These are phyloP conservation scores for Sphecodes monilicornis DNA, from an alignment of 2,888 invertebrate genomes.

Conservation along the genomic window DNA sequence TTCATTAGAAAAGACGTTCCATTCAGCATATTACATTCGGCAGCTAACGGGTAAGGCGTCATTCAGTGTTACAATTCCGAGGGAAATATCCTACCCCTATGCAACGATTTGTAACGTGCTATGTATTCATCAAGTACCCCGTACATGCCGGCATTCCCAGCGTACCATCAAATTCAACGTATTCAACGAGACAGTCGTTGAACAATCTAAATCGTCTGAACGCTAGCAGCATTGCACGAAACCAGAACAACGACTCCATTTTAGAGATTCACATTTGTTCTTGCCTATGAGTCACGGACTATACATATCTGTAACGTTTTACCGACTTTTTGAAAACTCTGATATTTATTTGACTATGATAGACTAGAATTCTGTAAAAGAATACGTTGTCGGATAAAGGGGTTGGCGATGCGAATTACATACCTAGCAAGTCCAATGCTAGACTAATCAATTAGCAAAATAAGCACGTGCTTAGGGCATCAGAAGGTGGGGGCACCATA, in stretches of 20 bases:
- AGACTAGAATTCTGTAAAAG: not conserved
- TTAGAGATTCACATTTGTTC: slow-evolving; percentile 27
- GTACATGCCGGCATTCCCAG: slow-evolving; percentile 33
- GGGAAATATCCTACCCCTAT: not conserved
- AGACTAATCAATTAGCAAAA: too few species aligned
- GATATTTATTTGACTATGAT: too few species aligned
- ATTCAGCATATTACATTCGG: not conserved
- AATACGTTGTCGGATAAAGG: not conserved
- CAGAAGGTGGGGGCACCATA: too few species aligned
- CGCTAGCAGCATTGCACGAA: slow-evolving; percentile 10
- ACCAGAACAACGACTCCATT: slow-evolving; percentile 14
- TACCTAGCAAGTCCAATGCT: too few species aligned
- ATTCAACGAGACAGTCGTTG: slow-evolving; percentile 35
- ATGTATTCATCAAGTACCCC: slow-evolving; percentile 41
- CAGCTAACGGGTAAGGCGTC: not conserved
- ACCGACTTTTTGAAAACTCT: too few species aligned
- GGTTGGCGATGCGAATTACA: not conserved
- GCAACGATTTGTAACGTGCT: slow-evolving; percentile 29
- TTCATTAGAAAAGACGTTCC: not conserved
- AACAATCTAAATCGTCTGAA: slow-evolving; percentile 45
- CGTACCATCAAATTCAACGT: not conserved
- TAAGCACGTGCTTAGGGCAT: too few species aligned
- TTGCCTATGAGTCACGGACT: not conserved
- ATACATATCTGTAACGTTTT: slow-evolving; percentile 1
- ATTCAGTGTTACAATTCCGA: not conserved